Evolutionary conservation across 2,113 vertebrate genomes (phyloP).

Genomic region (Terrapene triunguis): DNA sequence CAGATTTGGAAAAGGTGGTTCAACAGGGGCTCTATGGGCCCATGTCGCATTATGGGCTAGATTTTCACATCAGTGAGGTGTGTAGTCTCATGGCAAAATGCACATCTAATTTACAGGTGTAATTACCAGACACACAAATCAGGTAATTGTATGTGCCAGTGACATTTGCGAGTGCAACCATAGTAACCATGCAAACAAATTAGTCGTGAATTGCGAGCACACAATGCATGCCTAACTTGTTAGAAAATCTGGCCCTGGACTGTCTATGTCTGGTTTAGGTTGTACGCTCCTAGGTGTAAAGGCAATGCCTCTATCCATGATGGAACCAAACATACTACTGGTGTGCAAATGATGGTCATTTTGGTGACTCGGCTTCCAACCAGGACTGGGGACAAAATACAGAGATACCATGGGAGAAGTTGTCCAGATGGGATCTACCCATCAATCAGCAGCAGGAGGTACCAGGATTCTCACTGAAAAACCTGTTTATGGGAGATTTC

Average conservation of each 20-base stretch:
- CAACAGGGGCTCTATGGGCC: no score
- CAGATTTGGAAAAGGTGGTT: no score
- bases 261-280: not conserved
- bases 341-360: no score
- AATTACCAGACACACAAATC: not conserved
- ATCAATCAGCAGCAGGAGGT: rapidly evolving
- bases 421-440: not conserved
- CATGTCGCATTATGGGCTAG: not conserved
- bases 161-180: not conserved
- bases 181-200: not conserved
- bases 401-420: not conserved
- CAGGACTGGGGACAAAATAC: not conserved
- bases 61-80: not conserved
- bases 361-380: not conserved
- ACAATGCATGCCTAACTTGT: not conserved
- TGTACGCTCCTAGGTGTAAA: not conserved
- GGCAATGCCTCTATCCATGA: not conserved
- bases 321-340: not conserved
- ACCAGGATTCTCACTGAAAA: not conserved
- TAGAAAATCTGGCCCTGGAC: not conserved
- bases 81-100: not conserved
- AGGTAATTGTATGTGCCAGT: not conserved
- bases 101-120: not conserved
- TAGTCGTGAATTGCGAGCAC: not conserved
- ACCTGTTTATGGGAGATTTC: not conserved